Base-by-base conservation (phyloP, 2,113 vertebrate genomes). In the Ciconia stormi region DNA sequence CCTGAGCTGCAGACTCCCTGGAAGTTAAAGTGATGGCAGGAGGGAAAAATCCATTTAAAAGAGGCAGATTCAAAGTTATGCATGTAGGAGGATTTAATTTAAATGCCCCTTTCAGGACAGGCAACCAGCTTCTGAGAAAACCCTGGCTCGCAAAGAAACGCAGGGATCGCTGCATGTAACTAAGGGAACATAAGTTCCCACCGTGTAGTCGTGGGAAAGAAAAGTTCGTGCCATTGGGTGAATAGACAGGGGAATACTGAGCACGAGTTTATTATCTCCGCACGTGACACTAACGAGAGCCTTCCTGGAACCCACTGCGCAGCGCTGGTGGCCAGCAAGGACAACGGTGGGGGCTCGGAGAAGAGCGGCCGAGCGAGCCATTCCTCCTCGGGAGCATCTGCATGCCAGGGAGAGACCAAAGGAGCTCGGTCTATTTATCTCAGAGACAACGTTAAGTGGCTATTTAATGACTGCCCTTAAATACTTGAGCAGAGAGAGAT, bases 191-290 rank as follows among this genome's bases (percentile, higher is more conserved):
- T 1, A 34, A 93, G 34, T 95, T 97, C 94, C 95, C 91, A 94
- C 79, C 5, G 2, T 7, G 58, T 7, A 72, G 79, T 36, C 91
- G 65, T 97, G 96, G 96, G 91, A 97, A 97, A 96, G 78, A 13
- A 89, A 82, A 88, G 70, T 95, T 85, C 9, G 2, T 87, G 61
- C 55, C 58, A 1, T 3, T 93, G 89, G 80, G 87, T 77, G 95
- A 96, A 96, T 32, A 91, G 96, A 85, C 95, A 95, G 70, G 95
- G 96, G 91, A 97, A 96, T 95, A 95, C 87, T 85, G 87, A 76
- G 91, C 87, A 85, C 2, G 6, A 56, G 32, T 74, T 73, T 91
- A 66, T 87, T 80, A 70, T 93, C 86, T 92, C 79, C 12, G 4
- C 90, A 86, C 6, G 22, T 87, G 96, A 96, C 82, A 46, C 2